Conservation (phyloP, 2,888 invertebrate genomes). For the Holacanthella duospinosa region DNA sequence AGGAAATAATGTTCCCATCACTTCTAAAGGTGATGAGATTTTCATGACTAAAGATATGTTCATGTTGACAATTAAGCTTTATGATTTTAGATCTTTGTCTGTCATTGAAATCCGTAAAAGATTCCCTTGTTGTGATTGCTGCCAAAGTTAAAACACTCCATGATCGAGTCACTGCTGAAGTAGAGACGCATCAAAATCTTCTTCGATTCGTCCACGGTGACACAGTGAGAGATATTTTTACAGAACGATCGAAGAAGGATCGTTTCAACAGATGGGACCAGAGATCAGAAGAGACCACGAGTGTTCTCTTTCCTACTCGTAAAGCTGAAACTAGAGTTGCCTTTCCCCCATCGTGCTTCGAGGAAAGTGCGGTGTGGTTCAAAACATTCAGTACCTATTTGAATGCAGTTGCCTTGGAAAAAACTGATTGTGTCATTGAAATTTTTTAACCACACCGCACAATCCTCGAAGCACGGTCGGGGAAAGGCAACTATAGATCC, state of each 20-base stretch:
- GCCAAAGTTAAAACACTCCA: constrained; percentile 2
- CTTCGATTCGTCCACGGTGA: constrained; percentile 4
- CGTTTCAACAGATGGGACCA: background rate
- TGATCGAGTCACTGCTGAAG: background rate
- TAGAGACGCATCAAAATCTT: background rate
- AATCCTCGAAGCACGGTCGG: too few relatives aligned
- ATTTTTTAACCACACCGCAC: too few relatives aligned
- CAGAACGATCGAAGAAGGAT: background rate
- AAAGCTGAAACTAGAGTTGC: too few relatives aligned
- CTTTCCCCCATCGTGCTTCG: too few relatives aligned
- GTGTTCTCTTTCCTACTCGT: background rate
- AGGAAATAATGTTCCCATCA: background rate
- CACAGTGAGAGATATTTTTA: background rate
- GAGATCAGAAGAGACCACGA: background rate
- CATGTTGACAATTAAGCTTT: background rate
- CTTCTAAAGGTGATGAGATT: background rate
- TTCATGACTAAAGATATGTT: background rate
- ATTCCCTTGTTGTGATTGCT: background rate
- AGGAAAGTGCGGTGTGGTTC: too few relatives aligned
- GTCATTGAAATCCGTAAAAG: background rate
- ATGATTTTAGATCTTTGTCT: background rate
- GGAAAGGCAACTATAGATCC: too few relatives aligned
- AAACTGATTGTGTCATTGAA: too few relatives aligned
- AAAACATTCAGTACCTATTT: too few relatives aligned
- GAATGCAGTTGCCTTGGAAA: too few relatives aligned